A percentile compares a stretch with the other conserved stretches of the same genome.
These are phyloP conservation scores for Crypturellus tataupa DNA, from an alignment of 2,797 vertebrate genomes.

Conservation along the genomic window DNA sequence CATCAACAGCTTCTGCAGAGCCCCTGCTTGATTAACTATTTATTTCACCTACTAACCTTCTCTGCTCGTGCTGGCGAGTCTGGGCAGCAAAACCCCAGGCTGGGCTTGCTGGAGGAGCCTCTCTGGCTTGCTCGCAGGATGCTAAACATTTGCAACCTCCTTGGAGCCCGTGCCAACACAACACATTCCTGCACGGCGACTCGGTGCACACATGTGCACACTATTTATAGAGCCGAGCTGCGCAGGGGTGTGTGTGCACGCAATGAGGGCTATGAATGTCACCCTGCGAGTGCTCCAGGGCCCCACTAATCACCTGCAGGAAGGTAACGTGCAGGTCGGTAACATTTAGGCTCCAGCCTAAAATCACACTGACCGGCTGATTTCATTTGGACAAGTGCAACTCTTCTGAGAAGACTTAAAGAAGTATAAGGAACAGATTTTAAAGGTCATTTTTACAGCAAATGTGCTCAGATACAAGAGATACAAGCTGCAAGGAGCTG, in stretches of 20 bases:
- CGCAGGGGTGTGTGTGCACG: background rate
- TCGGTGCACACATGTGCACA: background rate
- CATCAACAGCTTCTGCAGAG: background rate
- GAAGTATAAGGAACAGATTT: background rate
- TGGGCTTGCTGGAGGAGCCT: background rate
- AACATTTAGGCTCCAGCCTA: background rate
- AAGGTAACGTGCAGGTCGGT: background rate
- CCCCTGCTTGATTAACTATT: background rate
- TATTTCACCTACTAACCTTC: background rate
- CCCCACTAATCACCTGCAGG: background rate
- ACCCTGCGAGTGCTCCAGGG: background rate
- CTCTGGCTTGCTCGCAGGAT: background rate
- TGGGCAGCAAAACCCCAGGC: accelerated
- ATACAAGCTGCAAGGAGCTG: conserved; percentile 1
- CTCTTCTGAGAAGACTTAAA: background rate
- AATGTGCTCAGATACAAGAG: background rate
- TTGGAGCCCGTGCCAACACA: background rate
- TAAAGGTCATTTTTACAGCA: background rate
- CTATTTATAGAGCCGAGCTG: conserved; percentile 42
- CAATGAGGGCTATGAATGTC: background rate
- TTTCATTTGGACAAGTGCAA: background rate
- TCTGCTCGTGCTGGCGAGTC: background rate
- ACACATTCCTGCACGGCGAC: background rate
- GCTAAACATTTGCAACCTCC: background rate
- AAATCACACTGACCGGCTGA: background rate